A percentile compares a stretch with the other conserved stretches of the same genome.
These are phyloP conservation scores for Hybos culiciformis DNA, from an alignment of 2,888 invertebrate genomes.

Conservation along the genomic window DNA sequence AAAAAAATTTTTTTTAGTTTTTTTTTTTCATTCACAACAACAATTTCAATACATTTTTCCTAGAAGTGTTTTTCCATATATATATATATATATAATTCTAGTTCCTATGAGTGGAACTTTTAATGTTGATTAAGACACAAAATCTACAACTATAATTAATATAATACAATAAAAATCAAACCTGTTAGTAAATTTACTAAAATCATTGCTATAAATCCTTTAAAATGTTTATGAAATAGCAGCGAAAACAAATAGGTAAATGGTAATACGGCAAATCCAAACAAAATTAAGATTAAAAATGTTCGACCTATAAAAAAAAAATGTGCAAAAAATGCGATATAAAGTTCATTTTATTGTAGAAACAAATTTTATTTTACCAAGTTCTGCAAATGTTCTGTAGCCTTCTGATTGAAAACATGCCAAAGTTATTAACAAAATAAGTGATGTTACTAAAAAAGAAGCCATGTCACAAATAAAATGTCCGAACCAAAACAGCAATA, in stretches of 20 bases:
- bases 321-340: not conserved
- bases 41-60: too few relatives aligned
- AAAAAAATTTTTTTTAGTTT: too few relatives aligned
- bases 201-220: slow-evolving; percentile 59
- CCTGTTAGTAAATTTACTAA: slow-evolving; percentile 61
- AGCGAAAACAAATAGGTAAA: slow-evolving; percentile 56
- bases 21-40: too few relatives aligned
- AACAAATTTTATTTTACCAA: slow-evolving; percentile 17
- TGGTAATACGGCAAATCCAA: slow-evolving; percentile 59
- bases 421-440: slow-evolving; percentile 48
- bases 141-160: not conserved
- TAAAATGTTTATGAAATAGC: slow-evolving; percentile 56
- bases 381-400: slow-evolving; percentile 18
- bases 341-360: not conserved
- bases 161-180: slow-evolving; percentile 25
- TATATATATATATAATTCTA: too few relatives aligned
- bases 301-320: slow-evolving; percentile 33
- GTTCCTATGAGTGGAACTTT: too few relatives aligned
- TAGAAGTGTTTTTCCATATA: too few relatives aligned
- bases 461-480: slow-evolving; percentile 43
- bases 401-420: slow-evolving; percentile 53
- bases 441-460: slow-evolving; percentile 52
- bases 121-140: too few relatives aligned
- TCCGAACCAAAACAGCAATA: slow-evolving; percentile 55
- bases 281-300: slow-evolving; percentile 49